Evolutionary conservation across 2,888 invertebrate species (phyloP).

Genomic region (Drosophila limbata): DNA sequence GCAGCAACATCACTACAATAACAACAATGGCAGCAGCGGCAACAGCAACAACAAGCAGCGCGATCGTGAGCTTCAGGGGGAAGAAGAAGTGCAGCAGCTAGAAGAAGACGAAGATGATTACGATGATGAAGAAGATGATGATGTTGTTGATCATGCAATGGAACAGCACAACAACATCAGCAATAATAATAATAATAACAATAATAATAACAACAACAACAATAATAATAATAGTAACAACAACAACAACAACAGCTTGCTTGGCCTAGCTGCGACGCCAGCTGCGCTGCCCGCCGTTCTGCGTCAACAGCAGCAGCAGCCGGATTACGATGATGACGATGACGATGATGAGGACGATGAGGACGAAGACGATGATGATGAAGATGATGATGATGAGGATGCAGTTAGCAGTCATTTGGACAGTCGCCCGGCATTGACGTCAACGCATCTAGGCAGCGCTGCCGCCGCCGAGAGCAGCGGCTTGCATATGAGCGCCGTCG

Average conservation of each 20-base stretch:
- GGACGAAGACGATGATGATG: slow-evolving; percentile 58
- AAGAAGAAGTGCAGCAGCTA: slow-evolving; percentile 30
- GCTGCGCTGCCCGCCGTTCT: slow-evolving; percentile 51
- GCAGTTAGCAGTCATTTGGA: slow-evolving; percentile 34
- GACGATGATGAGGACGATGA: slow-evolving; percentile 64
- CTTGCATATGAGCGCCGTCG: slow-evolving; percentile 64
- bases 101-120: slow-evolving; percentile 56
- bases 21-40: slow-evolving; percentile 32
- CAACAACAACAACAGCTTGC: slow-evolving; percentile 44
- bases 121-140: slow-evolving; percentile 51
- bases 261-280: slow-evolving; percentile 16
- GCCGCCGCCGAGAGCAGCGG: slow-evolving; percentile 59
- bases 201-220: slow-evolving; percentile 33
- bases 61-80: slow-evolving; percentile 25
- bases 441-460: slow-evolving; percentile 51
- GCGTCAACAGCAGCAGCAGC: slow-evolving; percentile 40
- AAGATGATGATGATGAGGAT: slow-evolving; percentile 64
- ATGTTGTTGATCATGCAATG: slow-evolving; percentile 29
- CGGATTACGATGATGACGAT: slow-evolving; percentile 57
- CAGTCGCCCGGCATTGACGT: slow-evolving; percentile 45
- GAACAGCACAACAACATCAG: slow-evolving; percentile 44
- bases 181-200: slow-evolving; percentile 25
- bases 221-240: slow-evolving; percentile 44
- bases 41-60: slow-evolving; percentile 29
- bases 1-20: slow-evolving; percentile 34